Percentiles rank a stretch among this genome's conserved stretches.
Conservation (phyloP, 2,113 vertebrate species). For the Fregata magnificens region DNA sequence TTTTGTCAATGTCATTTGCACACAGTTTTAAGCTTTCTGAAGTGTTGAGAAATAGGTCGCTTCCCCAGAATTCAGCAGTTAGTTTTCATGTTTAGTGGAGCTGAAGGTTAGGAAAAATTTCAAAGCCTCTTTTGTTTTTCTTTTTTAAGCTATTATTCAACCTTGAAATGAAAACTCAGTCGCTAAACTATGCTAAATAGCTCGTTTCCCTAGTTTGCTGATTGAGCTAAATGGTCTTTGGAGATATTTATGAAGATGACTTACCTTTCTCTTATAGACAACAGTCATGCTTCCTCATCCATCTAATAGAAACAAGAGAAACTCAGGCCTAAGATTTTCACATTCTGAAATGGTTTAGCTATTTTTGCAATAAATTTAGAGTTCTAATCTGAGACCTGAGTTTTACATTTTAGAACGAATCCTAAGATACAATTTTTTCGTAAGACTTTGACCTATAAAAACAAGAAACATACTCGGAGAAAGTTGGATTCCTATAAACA, state of each 20-base stretch:
- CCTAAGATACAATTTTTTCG: not conserved
- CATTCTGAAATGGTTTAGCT: not conserved
- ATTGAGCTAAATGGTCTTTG: conserved; percentile 7
- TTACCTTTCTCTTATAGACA: not conserved
- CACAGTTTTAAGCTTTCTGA: not conserved
- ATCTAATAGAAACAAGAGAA: not conserved
- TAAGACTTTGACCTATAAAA: not conserved
- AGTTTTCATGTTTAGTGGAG: conserved; percentile 13
- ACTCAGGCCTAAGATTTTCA: not conserved
- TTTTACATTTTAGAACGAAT: not conserved
- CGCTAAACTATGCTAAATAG: conserved; percentile 17
- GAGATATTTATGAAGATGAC: not conserved
- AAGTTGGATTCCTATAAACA: accelerated
- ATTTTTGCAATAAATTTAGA: not conserved
- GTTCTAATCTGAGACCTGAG: not conserved
- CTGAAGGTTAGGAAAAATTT: conserved; percentile 6
- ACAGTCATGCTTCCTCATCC: not conserved
- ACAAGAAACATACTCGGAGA: accelerated
- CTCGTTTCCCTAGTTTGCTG: not conserved
- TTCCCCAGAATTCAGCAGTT: not conserved
- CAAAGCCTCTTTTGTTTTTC: conserved; percentile 23
- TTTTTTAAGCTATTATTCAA: conserved; percentile 19
- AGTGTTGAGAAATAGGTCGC: conserved; percentile 6
- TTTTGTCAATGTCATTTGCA: conserved; percentile 2
- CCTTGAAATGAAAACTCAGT: conserved; percentile 36